Percentiles rank a stretch among this genome's conserved stretches.
phyloP scores from a whole-genome alignment of 2,113 vertebrate species.

The Ptyas mucosa region DNA sequence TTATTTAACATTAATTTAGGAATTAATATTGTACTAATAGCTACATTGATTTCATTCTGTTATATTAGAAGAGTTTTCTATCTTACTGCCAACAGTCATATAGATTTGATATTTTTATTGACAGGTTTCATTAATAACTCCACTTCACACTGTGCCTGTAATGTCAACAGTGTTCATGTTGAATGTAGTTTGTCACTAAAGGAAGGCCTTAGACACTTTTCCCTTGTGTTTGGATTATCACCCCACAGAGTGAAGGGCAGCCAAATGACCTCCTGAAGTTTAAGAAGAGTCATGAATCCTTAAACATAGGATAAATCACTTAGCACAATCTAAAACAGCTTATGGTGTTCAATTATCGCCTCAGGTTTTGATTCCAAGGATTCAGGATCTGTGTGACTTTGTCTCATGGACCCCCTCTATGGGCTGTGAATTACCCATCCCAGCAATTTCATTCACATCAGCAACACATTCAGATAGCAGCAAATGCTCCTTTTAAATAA shows the following conservation, averaged over 20 bases:
- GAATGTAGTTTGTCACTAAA: neutral
- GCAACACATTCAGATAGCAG: neutral
- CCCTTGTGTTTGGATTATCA: neutral
- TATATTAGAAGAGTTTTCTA: neutral
- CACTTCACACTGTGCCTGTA: neutral
- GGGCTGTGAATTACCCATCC: neutral
- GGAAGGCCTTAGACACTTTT: neutral
- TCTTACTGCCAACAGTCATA: neutral
- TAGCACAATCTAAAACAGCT: neutral
- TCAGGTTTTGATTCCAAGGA: neutral
- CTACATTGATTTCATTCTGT: slow-evolving; percentile 7
- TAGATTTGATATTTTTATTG: neutral
- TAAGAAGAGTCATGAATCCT: neutral
- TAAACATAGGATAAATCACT: neutral
- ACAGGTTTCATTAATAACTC: neutral
- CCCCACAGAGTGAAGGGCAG: neutral
- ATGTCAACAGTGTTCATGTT: neutral
- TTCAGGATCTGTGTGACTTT: neutral
- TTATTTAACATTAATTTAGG: neutral
- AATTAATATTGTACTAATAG: slow-evolving; percentile 1
- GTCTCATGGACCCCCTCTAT: neutral
- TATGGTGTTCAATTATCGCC: neutral
- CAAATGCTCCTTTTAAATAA: neutral
- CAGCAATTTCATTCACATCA: neutral
- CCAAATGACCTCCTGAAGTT: neutral